Evolutionary conservation across 2,797 vertebrate genomes (phyloP).

Genomic region (Clarias pachynema): DNA sequence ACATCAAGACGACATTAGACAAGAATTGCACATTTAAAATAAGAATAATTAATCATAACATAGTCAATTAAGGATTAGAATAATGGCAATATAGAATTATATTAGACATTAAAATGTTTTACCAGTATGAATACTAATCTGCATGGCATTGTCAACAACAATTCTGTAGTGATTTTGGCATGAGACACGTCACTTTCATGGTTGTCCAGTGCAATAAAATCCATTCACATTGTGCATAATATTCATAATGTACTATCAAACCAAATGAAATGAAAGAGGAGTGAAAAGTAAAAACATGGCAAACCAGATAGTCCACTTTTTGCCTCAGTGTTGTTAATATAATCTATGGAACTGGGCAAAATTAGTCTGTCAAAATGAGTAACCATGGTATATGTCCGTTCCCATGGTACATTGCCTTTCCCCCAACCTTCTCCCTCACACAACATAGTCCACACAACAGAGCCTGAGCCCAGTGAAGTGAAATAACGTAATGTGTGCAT

Average conservation of each 20-base stretch:
- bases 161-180: conserved; percentile 55
- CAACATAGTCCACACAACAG: conserved; percentile 53
- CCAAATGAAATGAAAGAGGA: conserved; percentile 60
- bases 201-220: conserved; percentile 65
- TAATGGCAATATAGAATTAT: conserved; percentile 94
- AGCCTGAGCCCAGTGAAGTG: conserved; percentile 58
- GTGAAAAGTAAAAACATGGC: conserved; percentile 59
- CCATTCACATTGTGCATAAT: conserved; percentile 83
- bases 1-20: conserved; percentile 94
- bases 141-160: conserved; percentile 76
- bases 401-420: conserved; percentile 49
- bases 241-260: conserved; percentile 71
- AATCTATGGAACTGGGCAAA: conserved; percentile 42
- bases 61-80: conserved; percentile 66
- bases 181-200: conserved; percentile 66
- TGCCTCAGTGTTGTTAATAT: conserved; percentile 59
- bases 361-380: conserved; percentile 49
- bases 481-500: conserved; percentile 70
- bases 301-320: conserved; percentile 50
- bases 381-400: conserved; percentile 52
- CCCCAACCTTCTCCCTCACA: conserved; percentile 44
- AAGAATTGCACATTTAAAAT: conserved; percentile 89
- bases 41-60: conserved; percentile 84
- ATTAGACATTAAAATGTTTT: conserved; percentile 95
- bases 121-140: conserved; percentile 90